phyloP scores from a whole-genome alignment of 2,113 vertebrate species.

The Orycteropus afer region DNA sequence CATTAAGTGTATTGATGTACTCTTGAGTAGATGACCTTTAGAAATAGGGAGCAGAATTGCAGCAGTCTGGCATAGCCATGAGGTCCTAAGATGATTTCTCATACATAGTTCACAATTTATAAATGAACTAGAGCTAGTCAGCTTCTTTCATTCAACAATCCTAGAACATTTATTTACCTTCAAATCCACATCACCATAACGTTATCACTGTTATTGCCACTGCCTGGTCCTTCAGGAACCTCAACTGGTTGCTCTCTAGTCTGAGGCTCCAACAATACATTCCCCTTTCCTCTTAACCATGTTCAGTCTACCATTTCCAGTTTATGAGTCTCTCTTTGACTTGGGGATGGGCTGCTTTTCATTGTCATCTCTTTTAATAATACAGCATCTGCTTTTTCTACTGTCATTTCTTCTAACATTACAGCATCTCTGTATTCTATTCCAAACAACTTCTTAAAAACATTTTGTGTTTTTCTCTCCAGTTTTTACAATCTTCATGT shows the following conservation, averaged over 20 bases:
- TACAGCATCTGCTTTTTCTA: background rate
- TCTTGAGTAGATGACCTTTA: background rate
- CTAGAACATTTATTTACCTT: background rate
- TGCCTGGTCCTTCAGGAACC: background rate
- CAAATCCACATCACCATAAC: background rate
- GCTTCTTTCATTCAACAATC: background rate
- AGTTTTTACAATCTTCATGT: background rate
- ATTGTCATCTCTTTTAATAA: background rate
- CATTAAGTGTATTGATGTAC: background rate
- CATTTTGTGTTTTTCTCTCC: slow-evolving; percentile 10
- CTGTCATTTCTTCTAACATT: background rate
- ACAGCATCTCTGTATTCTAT: background rate
- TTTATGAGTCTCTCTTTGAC: background rate
- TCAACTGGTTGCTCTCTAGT: background rate
- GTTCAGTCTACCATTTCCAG: background rate
- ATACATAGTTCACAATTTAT: background rate
- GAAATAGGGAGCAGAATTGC: background rate
- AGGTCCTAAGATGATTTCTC: background rate
- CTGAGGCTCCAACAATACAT: background rate
- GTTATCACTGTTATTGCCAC: background rate
- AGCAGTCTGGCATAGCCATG: background rate
- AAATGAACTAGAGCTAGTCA: background rate
- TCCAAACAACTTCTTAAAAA: background rate
- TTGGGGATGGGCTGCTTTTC: background rate
- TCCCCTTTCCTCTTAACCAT: background rate